Evolutionary conservation across 2,888 invertebrate species (phyloP).

Genomic region (Protodeltote pygarga): DNA sequence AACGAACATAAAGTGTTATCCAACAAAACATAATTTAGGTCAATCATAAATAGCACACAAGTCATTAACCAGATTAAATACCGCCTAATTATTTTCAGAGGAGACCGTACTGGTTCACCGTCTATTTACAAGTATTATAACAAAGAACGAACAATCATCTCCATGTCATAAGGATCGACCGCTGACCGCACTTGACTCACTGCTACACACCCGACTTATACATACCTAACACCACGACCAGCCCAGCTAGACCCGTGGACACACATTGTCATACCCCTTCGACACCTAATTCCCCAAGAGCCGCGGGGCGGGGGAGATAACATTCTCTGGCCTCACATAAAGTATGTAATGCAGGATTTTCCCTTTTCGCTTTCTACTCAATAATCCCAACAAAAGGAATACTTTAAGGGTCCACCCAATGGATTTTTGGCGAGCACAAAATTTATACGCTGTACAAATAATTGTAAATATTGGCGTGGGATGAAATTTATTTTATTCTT

Average conservation of each 20-base stretch:
- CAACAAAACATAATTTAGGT: no score
- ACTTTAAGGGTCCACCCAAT: slow-evolving; percentile 55
- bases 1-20: no score
- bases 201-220: slow-evolving; percentile 45
- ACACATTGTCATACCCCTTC: slow-evolving; percentile 18
- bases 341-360: slow-evolving; percentile 54
- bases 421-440: slow-evolving; percentile 48
- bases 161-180: slow-evolving; percentile 46
- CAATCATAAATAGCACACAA: slow-evolving; percentile 12
- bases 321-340: slow-evolving; percentile 24
- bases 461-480: slow-evolving; percentile 43
- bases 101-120: slow-evolving; percentile 6
- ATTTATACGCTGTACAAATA: slow-evolving; percentile 52
- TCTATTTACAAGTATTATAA: slow-evolving; percentile 48
- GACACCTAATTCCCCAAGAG: not conserved
- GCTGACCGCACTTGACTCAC: slow-evolving; percentile 54
- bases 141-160: slow-evolving; percentile 51
- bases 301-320: slow-evolving; percentile 8
- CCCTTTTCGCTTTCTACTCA: slow-evolving; percentile 67
- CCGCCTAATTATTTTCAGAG: slow-evolving; percentile 33
- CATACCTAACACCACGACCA: slow-evolving; percentile 33
- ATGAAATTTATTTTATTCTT: slow-evolving; percentile 31
- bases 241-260: slow-evolving; percentile 10
- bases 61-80: slow-evolving; percentile 29
- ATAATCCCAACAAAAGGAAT: slow-evolving; percentile 70